Evolutionary conservation across 2,113 vertebrate genomes (phyloP), one percentile per base, ranked within the genome.

Genomic region (Zapus hudsonius): DNA sequence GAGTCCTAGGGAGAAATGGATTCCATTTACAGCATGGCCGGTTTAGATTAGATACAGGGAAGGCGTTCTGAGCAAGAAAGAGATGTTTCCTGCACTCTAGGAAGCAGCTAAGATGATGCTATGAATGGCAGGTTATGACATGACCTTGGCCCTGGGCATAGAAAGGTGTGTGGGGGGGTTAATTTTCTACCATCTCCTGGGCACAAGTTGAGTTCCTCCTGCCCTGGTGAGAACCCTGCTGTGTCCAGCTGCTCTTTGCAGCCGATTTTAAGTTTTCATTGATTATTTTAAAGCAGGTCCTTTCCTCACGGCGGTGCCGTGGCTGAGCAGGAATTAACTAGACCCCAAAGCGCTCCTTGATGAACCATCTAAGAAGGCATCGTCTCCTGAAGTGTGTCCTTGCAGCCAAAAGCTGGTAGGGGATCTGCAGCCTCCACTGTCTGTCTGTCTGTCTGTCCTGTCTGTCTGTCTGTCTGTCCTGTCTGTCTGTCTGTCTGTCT

Each of bases 271-370:
- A 79, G 70, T 88, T 70, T 42, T 8, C 40, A 70, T 47, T 16
- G 59, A 72, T 76, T 91, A 69, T 74, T 76, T 66, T 66, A 87
- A 94, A 90, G 36, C 16, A 27, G 10, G 17, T 40, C 2, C 44
- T 47, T 44, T n/a, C 2, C 44, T 5, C n/a, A n/a, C 2, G 25
- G 9, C 0, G 0, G 47, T 29, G 12, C 55, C 33, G 20, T 59
- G 61, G 31, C 61, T 2, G 29, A 19, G 3, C 38, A 55, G 31
- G 38, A 64, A 47, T 29, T 40, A 57, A 38, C 31, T 0, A 0
- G 1, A 12, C 19, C 64, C 13, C 36, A 8, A 40, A 33, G 33
- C 16, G 0, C 52, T 36, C 27, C 0, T 0, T 75, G n/a, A 63
- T 4, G 19, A 22, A 69, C 2, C 2, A 22, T 17, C 76, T 81